These are phyloP conservation scores for Copidosoma floridanum DNA, from an alignment of 1,140 invertebrate genomes.

Conservation along the genomic window DNA sequence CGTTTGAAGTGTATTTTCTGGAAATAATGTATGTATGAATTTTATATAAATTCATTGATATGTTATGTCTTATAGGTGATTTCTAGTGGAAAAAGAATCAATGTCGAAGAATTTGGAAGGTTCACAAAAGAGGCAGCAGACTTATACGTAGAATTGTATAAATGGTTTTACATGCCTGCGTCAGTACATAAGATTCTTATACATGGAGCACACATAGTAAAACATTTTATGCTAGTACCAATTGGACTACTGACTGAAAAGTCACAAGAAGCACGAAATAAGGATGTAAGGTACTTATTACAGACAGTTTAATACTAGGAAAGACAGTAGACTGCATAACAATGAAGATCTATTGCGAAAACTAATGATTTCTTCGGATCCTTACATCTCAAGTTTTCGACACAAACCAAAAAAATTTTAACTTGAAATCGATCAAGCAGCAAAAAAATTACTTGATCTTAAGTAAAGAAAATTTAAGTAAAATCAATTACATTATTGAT, in stretches of 20 bases:
- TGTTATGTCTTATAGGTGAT: too few relatives aligned
- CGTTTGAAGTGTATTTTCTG: too few relatives aligned
- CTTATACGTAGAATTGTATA: neutral
- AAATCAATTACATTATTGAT: too few relatives aligned
- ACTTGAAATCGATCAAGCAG: neutral
- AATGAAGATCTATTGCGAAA: neutral
- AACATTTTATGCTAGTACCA: neutral
- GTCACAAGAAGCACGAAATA: too few relatives aligned
- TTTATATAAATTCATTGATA: too few relatives aligned
- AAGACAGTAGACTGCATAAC: neutral
- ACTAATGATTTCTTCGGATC: neutral
- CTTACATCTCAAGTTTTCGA: neutral
- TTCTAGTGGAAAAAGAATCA: too few relatives aligned
- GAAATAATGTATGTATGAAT: too few relatives aligned
- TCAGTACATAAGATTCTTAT: neutral
- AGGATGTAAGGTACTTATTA: too few relatives aligned
- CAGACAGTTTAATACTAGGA: too few relatives aligned
- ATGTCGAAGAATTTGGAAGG: too few relatives aligned
- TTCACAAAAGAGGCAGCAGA: too few relatives aligned
- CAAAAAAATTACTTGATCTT: neutral
- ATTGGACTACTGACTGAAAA: neutral
- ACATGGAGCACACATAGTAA: neutral
- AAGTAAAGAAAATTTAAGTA: too few relatives aligned
- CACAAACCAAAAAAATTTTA: neutral
- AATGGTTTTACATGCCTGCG: neutral